Conservation (phyloP, 2,888 invertebrate genomes). For the Dastarcus helophoroides region DNA sequence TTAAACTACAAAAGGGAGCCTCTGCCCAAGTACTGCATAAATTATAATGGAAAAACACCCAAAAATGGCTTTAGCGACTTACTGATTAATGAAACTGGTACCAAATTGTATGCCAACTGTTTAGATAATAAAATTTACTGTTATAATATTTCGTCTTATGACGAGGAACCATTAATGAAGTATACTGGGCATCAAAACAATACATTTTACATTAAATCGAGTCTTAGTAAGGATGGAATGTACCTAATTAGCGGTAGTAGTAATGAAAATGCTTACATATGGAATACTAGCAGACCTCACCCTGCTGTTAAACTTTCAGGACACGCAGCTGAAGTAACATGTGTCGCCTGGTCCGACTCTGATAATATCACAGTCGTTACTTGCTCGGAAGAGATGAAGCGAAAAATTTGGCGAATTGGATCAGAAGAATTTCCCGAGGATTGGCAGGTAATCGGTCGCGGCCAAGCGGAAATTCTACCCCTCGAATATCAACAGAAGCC, state of each 20-base stretch:
- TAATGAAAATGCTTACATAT: slow-evolving; percentile 76
- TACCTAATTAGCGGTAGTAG: slow-evolving; percentile 84
- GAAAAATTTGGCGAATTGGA: slow-evolving; percentile 65
- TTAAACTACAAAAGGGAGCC: slow-evolving; percentile 56
- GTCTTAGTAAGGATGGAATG: slow-evolving; percentile 66
- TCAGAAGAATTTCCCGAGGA: slow-evolving; percentile 35
- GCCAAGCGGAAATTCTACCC: slow-evolving; percentile 25
- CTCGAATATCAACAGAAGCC: not conserved
- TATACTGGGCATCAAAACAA: slow-evolving; percentile 66
- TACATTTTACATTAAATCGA: slow-evolving; percentile 76
- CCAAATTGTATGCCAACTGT: slow-evolving; percentile 72
- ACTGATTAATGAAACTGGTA: slow-evolving; percentile 55
- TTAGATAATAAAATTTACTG: slow-evolving; percentile 79
- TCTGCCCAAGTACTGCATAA: slow-evolving; percentile 57
- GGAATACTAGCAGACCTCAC: slow-evolving; percentile 55
- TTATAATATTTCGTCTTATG: slow-evolving; percentile 64
- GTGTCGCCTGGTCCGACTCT: slow-evolving; percentile 64
- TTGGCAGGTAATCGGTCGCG: slow-evolving; percentile 23
- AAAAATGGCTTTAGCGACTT: slow-evolving; percentile 69
- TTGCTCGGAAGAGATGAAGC: slow-evolving; percentile 72
- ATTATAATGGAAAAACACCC: slow-evolving; percentile 61
- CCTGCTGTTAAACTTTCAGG: slow-evolving; percentile 63
- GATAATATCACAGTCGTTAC: slow-evolving; percentile 54
- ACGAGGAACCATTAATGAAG: slow-evolving; percentile 49
- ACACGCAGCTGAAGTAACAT: slow-evolving; percentile 77